Percentiles rank a stretch among this genome's conserved stretches.
These are phyloP conservation scores for Crotalus adamanteus DNA, from an alignment of 2,797 vertebrate species.

Conservation along the genomic window DNA sequence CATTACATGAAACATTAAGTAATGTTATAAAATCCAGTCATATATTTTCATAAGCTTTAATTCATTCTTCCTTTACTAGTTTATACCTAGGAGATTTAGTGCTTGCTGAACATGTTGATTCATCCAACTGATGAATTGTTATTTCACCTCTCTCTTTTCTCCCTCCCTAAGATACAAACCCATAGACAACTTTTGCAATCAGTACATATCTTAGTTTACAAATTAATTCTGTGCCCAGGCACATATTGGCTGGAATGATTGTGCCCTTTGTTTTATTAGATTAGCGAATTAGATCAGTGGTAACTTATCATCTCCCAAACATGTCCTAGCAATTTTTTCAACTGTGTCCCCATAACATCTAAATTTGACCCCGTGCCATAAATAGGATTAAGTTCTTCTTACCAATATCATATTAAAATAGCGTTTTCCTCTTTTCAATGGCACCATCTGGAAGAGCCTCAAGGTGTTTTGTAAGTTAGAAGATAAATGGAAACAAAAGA, in stretches of 20 bases:
- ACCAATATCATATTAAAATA: not conserved
- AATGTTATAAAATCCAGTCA: conserved; percentile 4
- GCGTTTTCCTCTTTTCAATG: not conserved
- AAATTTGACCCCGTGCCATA: not conserved
- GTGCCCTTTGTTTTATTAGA: not conserved
- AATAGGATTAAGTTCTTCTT: not conserved
- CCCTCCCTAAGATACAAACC: not conserved
- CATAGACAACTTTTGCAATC: not conserved
- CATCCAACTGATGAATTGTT: not conserved
- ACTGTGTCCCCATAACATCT: not conserved
- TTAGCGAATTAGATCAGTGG: not conserved
- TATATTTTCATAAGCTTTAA: not conserved
- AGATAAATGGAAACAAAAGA: not conserved
- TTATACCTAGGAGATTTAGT: not conserved
- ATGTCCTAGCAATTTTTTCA: not conserved
- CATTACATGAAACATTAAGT: not conserved
- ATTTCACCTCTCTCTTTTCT: not conserved
- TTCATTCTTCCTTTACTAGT: not conserved
- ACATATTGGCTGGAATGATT: not conserved
- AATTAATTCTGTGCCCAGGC: not conserved
- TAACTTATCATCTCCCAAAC: not conserved
- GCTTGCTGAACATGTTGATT: not conserved
- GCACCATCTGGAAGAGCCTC: not conserved
- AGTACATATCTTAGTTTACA: not conserved
- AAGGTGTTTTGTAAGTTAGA: not conserved